Base-by-base conservation (phyloP, 2,113 vertebrate genomes). In the Rattus rattus region DNA sequence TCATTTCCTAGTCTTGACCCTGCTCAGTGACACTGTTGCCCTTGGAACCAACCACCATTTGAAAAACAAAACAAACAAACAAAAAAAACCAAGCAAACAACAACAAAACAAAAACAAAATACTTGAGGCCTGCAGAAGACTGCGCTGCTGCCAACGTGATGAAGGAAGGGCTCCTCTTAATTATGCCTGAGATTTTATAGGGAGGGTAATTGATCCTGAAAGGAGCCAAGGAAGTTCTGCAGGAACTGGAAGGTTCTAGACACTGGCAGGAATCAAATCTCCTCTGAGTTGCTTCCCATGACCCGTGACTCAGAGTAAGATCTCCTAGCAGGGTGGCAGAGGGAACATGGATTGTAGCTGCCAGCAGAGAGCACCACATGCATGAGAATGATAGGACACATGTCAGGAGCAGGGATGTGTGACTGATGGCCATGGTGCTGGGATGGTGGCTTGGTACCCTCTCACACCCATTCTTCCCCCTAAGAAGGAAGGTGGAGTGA, bases 281-380 rank as follows among this genome's bases (percentile, higher is more conserved):
- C 33, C 56, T 77, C 49, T n/a, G 4, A 43, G 1, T 10, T 90
- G 65, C 65, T 80, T 52, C 43, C 43, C 52, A 4, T 19, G 39
- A 33, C 39, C 7, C 0, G 0, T 33, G 54, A 72, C 22, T 26
- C 26, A 22, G 47, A 52, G 47, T 5, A 36, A 86, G n/a, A 28
- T 28, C 70, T 43, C 72, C 12, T 16, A 10, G n/a, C 12, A 67
- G 56, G 7, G n/a, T 63, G 22, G 5, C 22, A 67, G 83, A 92
- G 14, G 14, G n/a, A 94, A 84, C 65, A 61, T 43, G 36, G 59
- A 72, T 24, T 5, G 43, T 33, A 93, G 61, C 87, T 96, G 98
- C 97, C 98, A 98, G 97, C 94, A 98, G 97, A 97, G 96, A 98
- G 97, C 98, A 98, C 92, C 67, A 96, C 49, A 3, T 14, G 63